phyloP scores from a whole-genome alignment of 2,797 vertebrate species.

The Erethizon dorsatum region DNA sequence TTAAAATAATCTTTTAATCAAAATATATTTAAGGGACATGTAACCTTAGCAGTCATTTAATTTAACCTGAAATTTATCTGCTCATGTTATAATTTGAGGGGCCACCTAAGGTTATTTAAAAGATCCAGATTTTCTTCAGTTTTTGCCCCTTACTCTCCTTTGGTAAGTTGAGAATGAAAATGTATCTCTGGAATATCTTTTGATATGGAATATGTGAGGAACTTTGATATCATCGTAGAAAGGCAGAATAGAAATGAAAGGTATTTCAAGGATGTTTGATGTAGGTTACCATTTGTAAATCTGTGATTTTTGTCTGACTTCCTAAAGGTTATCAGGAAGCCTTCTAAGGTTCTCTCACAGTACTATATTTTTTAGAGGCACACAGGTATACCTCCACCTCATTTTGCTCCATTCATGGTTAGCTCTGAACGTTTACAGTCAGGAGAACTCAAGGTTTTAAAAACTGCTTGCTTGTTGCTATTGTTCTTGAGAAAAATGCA shows the following conservation, averaged over 20 bases:
- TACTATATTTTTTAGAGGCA: not conserved
- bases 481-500: not conserved
- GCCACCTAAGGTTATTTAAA: not conserved
- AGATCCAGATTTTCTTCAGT: not conserved
- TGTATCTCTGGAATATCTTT: slow-evolving; percentile 55
- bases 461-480: slow-evolving; percentile 22
- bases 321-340: slow-evolving; percentile 39
- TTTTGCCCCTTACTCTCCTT: not conserved
- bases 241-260: slow-evolving; percentile 67
- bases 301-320: slow-evolving; percentile 55
- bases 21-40: slow-evolving; percentile 1
- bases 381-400: not conserved
- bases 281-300: slow-evolving; percentile 43
- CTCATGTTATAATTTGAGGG: not conserved
- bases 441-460: slow-evolving; percentile 35
- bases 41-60: slow-evolving; percentile 11
- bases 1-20: slow-evolving; percentile 48
- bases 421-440: not conserved
- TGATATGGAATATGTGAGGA: slow-evolving; percentile 49
- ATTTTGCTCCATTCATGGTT: not conserved
- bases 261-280: slow-evolving; percentile 71
- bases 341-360: slow-evolving; percentile 29
- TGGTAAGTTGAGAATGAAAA: slow-evolving; percentile 63
- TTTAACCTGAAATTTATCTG: slow-evolving; percentile 11
- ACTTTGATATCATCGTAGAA: slow-evolving; percentile 66